Conservation (phyloP, 2,888 invertebrate genomes). For the Acrobasis repandana region DNA sequence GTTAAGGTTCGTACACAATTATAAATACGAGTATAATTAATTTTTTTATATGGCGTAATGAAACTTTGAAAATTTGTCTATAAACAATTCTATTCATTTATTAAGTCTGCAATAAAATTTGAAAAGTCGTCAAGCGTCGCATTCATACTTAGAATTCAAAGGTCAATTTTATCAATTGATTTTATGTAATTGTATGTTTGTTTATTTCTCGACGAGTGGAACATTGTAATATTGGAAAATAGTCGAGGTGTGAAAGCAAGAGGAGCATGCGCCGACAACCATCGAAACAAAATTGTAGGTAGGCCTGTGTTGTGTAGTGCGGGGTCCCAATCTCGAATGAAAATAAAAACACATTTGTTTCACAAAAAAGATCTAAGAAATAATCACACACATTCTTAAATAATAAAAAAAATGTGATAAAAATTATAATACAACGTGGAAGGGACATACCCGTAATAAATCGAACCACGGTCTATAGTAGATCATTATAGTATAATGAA, state of each 20-base stretch:
- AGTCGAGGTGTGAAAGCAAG: constrained; percentile 62
- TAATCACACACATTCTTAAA: not conserved
- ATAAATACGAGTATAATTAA: too few species aligned
- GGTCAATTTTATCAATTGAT: not conserved
- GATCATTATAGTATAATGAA: too few species aligned
- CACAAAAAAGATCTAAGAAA: not conserved
- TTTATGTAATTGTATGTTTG: not conserved
- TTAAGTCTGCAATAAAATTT: too few species aligned
- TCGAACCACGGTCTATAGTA: too few species aligned
- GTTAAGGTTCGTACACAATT: too few species aligned
- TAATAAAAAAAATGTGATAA: not conserved
- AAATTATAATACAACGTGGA: too few species aligned
- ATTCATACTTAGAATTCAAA: not conserved
- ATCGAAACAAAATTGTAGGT: constrained; percentile 48
- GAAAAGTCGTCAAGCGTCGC: too few species aligned
- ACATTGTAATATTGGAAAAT: constrained; percentile 31
- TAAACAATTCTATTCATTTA: too few species aligned
- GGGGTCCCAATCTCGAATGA: constrained; percentile 6
- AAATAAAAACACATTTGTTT: not conserved
- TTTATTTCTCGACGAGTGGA: constrained; percentile 31
- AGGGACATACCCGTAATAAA: too few species aligned
- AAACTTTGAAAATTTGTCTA: too few species aligned
- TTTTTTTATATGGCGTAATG: too few species aligned
- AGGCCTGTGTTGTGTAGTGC: constrained; percentile 18
- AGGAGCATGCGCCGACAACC: constrained; percentile 80